Base-by-base conservation (phyloP, 2,113 vertebrate genomes). In the Lophius piscatorius region DNA sequence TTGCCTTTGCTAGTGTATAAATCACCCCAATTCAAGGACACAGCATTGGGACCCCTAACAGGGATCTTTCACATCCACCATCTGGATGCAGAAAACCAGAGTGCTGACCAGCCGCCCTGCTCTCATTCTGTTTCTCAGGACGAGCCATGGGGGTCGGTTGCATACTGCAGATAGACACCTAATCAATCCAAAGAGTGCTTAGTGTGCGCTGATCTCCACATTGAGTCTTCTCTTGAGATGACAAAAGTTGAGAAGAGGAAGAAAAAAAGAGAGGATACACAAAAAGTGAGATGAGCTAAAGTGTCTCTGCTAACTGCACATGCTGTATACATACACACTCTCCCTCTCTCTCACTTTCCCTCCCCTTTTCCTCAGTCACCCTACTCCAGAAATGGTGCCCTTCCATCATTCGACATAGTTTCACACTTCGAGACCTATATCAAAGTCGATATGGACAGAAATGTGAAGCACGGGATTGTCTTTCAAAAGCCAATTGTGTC, bases 61-160 rank as follows among this genome's bases (percentile, higher is more conserved):
- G 83, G 83, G 88, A 88, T 82, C 82, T 73, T 84, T 88, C 88
- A 84, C 81, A 86, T 86, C 74, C 64, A 88, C 88, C 88, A 89
- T 89, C 88, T 89, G 88, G 88, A 87, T 49, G 14, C 54, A 44
- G 66, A 78, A 66, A 76, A 69, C 24, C 83, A 80, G 88, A 86
- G 69, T 87, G 84, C 88, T 89, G 88, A 87, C 88, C 88, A 81
- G 78, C 74, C 29, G 71, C 67, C 70, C 74, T 69, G 81, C 74
- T 86, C 83, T 74, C 79, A 80, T 77, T 84, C 81, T 83, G 82
- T 61, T 81, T 47, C 72, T 83, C 65, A 9, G 73, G 65, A 78
- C 6, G 46, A 70, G 38, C 50, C 54, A 70, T 46, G 57, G 29
- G 71, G 50, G 74, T 49, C 0, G 58, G 24, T 48, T 31, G 52